Evolutionary conservation across 2,797 vertebrate species (phyloP).

Genomic region (Leptatherina wallacei): DNA sequence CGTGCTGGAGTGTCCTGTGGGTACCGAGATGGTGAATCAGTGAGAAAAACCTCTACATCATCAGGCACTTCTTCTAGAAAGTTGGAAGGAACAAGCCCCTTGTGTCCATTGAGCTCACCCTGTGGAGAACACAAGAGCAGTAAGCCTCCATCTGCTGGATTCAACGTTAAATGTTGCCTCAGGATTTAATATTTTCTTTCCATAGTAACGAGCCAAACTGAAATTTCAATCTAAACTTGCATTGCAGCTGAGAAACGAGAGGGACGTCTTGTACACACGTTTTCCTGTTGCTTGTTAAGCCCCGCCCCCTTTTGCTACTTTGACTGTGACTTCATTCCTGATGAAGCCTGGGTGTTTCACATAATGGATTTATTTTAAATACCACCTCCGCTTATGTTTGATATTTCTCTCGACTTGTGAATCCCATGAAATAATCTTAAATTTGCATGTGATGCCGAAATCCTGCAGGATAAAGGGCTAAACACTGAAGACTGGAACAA

Average conservation of each 20-base stretch:
- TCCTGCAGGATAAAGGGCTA: too few relatives aligned
- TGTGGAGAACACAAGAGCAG: constrained; percentile 62
- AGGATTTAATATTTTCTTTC: background rate
- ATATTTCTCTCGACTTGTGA: too few relatives aligned
- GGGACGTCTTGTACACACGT: background rate
- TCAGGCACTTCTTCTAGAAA: constrained; percentile 99
- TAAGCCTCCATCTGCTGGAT: constrained; percentile 14
- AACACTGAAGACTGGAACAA: too few relatives aligned
- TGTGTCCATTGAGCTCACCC: constrained; percentile 97
- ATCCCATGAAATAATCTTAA: too few relatives aligned
- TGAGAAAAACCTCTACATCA: constrained; percentile 96
- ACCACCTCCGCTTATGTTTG: too few relatives aligned
- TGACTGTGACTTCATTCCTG: too few relatives aligned
- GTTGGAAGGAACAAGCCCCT: constrained; percentile 98
- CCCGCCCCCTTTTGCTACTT: too few relatives aligned
- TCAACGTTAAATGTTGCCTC: background rate
- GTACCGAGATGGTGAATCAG: constrained; percentile 88
- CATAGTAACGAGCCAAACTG: too few relatives aligned
- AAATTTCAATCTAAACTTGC: background rate
- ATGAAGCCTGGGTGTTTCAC: too few relatives aligned
- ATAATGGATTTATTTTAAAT: too few relatives aligned
- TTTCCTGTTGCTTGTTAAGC: too few relatives aligned
- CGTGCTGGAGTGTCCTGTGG: constrained; percentile 86
- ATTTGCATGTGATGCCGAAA: too few relatives aligned
- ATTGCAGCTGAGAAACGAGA: background rate